These are phyloP conservation scores for Xylota segnis DNA, from an alignment of 2,888 invertebrate species.

Conservation along the genomic window DNA sequence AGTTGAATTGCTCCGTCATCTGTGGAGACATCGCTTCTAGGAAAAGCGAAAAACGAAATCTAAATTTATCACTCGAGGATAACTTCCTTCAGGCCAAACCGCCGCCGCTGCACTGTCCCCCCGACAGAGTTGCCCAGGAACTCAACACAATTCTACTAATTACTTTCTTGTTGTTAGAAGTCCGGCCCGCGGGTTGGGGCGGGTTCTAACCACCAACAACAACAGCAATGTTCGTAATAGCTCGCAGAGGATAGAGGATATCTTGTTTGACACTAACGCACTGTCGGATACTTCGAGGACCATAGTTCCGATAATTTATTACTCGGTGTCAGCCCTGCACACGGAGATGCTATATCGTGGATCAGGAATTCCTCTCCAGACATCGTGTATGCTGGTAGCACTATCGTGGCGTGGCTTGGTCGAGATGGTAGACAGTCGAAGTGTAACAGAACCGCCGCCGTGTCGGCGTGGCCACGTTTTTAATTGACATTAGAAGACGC, in stretches of 20 bases:
- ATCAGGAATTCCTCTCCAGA: slow-evolving; percentile 33
- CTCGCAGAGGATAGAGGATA: slow-evolving; percentile 37
- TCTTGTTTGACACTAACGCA: slow-evolving; percentile 65
- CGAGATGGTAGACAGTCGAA: slow-evolving; percentile 42
- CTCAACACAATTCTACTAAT: slow-evolving; percentile 65
- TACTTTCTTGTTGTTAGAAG: slow-evolving; percentile 63
- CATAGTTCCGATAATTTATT: slow-evolving; percentile 71
- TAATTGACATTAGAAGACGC: slow-evolving; percentile 61
- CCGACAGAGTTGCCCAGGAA: slow-evolving; percentile 35
- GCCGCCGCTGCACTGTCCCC: neutral
- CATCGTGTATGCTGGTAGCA: slow-evolving; percentile 30
- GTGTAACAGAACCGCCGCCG: slow-evolving; percentile 27
- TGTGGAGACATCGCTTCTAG: neutral
- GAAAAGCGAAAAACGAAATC: slow-evolving; percentile 7
- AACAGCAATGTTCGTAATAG: slow-evolving; percentile 19
- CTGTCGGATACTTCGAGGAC: slow-evolving; percentile 59
- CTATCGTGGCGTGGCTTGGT: slow-evolving; percentile 16
- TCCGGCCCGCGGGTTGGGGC: slow-evolving; percentile 15
- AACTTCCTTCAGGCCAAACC: slow-evolving; percentile 4
- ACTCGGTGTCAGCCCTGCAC: slow-evolving; percentile 47
- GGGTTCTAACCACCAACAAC: neutral
- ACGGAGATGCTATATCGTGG: slow-evolving; percentile 15
- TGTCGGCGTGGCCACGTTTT: slow-evolving; percentile 30
- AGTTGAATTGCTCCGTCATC: slow-evolving; percentile 7
- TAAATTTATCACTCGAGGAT: slow-evolving; percentile 44